phyloP scores from a whole-genome alignment of 2,113 vertebrate genomes.

The Albula goreensis region DNA sequence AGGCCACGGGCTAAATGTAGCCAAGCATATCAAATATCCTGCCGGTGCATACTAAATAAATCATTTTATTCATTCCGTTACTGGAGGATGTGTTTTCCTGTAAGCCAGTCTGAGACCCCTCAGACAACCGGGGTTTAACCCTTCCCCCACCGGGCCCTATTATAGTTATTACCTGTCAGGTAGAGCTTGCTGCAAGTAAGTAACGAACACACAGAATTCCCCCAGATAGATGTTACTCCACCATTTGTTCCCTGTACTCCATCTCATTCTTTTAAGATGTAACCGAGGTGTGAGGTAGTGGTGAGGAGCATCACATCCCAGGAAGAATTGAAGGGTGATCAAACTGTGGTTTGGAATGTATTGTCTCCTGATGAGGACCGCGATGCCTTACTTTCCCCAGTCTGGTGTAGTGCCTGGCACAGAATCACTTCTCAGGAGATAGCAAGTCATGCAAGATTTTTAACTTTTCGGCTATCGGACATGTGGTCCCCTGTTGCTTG shows the following conservation, averaged over 20 bases:
- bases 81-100: conserved; percentile 63
- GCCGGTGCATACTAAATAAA: conserved; percentile 72
- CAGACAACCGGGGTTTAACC: conserved; percentile 56
- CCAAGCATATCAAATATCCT: conserved; percentile 77
- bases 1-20: conserved; percentile 73
- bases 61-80: conserved; percentile 74
- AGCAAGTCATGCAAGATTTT: not conserved
- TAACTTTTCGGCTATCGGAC: not conserved
- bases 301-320: not conserved
- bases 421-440: not conserved
- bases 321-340: not conserved
- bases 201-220: not conserved
- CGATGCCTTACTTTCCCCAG: not conserved
- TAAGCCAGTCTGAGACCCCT: conserved; percentile 61
- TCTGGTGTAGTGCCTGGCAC: not conserved
- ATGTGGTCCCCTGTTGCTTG: not conserved
- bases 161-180: not conserved
- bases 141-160: conserved; percentile 19
- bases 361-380: not conserved
- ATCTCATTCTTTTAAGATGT: not conserved
- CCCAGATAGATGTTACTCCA: not conserved
- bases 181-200: not conserved
- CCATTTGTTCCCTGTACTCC: not conserved
- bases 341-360: not conserved
- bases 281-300: not conserved